phyloP scores from a whole-genome alignment of 2,113 vertebrate species.

The Aegithalos caudatus region DNA sequence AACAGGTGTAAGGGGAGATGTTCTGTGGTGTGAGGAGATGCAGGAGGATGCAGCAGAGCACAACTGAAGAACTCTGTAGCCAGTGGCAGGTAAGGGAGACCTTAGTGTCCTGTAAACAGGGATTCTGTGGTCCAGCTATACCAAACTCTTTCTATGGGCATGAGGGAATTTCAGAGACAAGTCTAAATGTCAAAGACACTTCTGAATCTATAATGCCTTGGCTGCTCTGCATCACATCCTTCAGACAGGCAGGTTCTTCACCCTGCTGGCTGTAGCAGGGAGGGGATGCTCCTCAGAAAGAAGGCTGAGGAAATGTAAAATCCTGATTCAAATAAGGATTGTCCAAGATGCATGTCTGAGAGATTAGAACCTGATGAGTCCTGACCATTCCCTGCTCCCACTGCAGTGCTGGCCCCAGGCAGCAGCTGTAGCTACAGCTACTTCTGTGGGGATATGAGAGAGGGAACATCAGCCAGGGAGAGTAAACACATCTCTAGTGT shows the following conservation, averaged over 20 bases:
- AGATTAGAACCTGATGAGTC: not conserved
- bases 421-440: not conserved
- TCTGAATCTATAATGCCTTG: not conserved
- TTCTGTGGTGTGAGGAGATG: not conserved
- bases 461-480: not conserved
- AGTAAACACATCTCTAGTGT: not conserved
- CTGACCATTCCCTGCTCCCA: not conserved
- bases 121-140: not conserved
- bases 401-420: not conserved
- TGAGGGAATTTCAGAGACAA: not conserved
- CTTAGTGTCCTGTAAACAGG: not conserved
- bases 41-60: not conserved
- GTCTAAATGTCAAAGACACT: fast-evolving
- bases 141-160: not conserved
- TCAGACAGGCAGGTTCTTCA: not conserved
- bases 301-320: not conserved
- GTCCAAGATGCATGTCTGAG: not conserved
- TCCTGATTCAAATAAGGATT: not conserved
- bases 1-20: not conserved
- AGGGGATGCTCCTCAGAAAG: not conserved
- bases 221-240: not conserved
- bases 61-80: not conserved
- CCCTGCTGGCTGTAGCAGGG: not conserved
- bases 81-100: not conserved
- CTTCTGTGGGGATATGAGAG: not conserved